These are phyloP conservation scores for Habropoda laboriosa DNA, from an alignment of 1,140 invertebrate species.

Conservation along the genomic window DNA sequence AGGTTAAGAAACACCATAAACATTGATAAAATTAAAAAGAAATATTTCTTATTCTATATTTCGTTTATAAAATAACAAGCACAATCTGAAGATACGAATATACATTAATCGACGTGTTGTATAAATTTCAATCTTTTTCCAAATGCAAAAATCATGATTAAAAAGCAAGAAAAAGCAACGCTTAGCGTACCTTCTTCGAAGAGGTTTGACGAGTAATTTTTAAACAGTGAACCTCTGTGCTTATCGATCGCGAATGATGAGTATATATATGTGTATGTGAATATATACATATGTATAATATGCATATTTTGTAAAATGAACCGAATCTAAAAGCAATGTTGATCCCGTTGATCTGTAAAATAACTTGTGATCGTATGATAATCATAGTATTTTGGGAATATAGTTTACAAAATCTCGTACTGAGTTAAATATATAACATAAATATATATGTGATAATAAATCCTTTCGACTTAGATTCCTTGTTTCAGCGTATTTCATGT, in stretches of 20 bases:
- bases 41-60: not conserved
- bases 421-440: slow-evolving; percentile 26
- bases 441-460: slow-evolving; percentile 54
- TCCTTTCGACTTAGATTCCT: slow-evolving; percentile 21
- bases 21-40: not conserved
- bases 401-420: slow-evolving; percentile 36
- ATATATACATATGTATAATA: slow-evolving; percentile 32
- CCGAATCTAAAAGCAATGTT: slow-evolving; percentile 61
- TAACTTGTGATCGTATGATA: slow-evolving; percentile 56
- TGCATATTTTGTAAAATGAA: slow-evolving; percentile 39
- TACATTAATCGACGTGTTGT: not conserved
- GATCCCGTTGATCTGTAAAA: slow-evolving; percentile 41
- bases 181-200: slow-evolving; percentile 18
- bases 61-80: not conserved
- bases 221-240: slow-evolving; percentile 18
- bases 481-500: not conserved
- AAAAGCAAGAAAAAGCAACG: not conserved
- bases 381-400: slow-evolving; percentile 57
- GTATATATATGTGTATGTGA: slow-evolving; percentile 12
- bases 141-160: slow-evolving; percentile 7
- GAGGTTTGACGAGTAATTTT: slow-evolving; percentile 36
- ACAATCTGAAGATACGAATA: not conserved
- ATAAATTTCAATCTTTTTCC: slow-evolving; percentile 17
- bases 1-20: not conserved
- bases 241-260: slow-evolving; percentile 43